Evolutionary conservation across 2,888 invertebrate species (phyloP).

Genomic region (Xylota segnis): DNA sequence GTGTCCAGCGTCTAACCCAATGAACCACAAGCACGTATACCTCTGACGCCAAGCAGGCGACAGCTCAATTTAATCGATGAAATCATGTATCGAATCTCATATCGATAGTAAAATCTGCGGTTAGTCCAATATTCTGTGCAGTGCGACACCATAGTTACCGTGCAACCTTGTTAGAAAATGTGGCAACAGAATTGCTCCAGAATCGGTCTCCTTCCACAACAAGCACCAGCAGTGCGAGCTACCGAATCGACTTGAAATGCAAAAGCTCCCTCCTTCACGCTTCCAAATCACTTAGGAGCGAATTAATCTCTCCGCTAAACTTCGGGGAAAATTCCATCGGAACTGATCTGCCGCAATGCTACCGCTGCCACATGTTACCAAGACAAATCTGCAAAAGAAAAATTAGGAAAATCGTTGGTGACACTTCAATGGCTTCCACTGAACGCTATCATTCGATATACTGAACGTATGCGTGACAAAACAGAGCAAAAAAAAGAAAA

Average conservation of each 20-base stretch:
- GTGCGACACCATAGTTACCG: slow-evolving; percentile 18
- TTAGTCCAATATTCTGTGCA: slow-evolving; percentile 50
- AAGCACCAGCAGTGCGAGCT: neutral
- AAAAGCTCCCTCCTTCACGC: neutral
- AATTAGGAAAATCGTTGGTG: slow-evolving; percentile 74
- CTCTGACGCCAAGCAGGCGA: slow-evolving; percentile 66
- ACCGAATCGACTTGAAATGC: slow-evolving; percentile 16
- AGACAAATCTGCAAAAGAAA: slow-evolving; percentile 40
- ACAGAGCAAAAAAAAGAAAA: too few species aligned
- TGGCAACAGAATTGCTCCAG: slow-evolving; percentile 57
- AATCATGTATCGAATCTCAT: slow-evolving; percentile 70
- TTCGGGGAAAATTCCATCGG: slow-evolving; percentile 67
- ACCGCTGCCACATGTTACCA: slow-evolving; percentile 14
- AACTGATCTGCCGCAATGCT: slow-evolving; percentile 60
- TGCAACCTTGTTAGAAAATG: slow-evolving; percentile 62
- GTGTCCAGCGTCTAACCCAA: slow-evolving; percentile 40
- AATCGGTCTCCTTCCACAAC: slow-evolving; percentile 7
- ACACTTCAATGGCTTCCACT: slow-evolving; percentile 70
- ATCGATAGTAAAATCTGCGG: slow-evolving; percentile 56
- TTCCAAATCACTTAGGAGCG: slow-evolving; percentile 27
- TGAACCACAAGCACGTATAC: slow-evolving; percentile 58
- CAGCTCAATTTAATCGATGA: slow-evolving; percentile 68
- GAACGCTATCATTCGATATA: slow-evolving; percentile 61
- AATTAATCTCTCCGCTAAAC: slow-evolving; percentile 28
- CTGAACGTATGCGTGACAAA: slow-evolving; percentile 61